These are phyloP conservation scores for Heloderma charlesbogerti DNA, from an alignment of 2,113 vertebrate genomes.

Conservation along the genomic window DNA sequence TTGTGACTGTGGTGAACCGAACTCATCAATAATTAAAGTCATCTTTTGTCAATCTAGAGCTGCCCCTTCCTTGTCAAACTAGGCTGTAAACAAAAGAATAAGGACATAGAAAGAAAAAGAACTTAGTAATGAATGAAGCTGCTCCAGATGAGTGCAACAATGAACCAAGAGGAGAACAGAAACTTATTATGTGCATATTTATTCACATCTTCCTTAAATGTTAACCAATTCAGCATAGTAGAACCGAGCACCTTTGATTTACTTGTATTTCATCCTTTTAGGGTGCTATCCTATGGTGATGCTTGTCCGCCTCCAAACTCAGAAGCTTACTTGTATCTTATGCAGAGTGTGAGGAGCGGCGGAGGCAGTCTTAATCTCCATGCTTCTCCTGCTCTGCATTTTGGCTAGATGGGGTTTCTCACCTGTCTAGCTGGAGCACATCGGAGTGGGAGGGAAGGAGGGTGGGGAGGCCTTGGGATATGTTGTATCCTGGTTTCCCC, in stretches of 20 bases:
- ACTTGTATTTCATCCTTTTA: slow-evolving; percentile 85
- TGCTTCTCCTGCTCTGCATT: no score
- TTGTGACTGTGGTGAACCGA: slow-evolving; percentile 98
- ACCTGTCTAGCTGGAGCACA: no score
- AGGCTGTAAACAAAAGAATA: slow-evolving; percentile 75
- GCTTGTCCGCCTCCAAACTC: no score
- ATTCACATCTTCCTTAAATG: slow-evolving; percentile 87
- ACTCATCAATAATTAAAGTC: slow-evolving; percentile 95
- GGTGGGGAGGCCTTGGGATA: no score
- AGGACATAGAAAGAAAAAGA: slow-evolving; percentile 70
- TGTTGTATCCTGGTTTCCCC: no score
- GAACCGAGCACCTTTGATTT: slow-evolving; percentile 85
- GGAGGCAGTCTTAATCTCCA: no score
- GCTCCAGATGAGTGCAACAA: slow-evolving; percentile 98
- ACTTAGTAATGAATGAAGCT: slow-evolving; percentile 87
- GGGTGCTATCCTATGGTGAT: no score
- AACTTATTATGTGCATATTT: slow-evolving; percentile 86
- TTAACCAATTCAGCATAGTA: slow-evolving; percentile 84
- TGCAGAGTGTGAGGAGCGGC: no score
- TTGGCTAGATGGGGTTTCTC: no score
- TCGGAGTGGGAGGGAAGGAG: no score
- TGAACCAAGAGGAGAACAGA: slow-evolving; percentile 92
- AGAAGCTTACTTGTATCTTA: no score
- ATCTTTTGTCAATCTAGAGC: slow-evolving; percentile 81
- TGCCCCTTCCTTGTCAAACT: slow-evolving; percentile 82